Evolutionary conservation across 2,888 invertebrate species (phyloP).

Genomic region (Hyles lineata): DNA sequence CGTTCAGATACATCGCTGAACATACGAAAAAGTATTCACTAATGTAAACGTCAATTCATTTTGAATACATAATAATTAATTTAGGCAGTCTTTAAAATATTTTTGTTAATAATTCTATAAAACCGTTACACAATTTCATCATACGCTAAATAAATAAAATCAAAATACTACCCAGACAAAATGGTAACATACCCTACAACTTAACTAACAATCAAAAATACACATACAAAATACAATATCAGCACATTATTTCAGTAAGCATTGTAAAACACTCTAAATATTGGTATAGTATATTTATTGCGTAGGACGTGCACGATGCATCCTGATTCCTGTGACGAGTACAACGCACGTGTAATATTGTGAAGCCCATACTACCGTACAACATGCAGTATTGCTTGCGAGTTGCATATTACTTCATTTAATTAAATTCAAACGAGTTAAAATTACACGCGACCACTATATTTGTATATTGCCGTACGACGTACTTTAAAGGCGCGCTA

Average conservation of each 20-base stretch:
- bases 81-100: constrained; percentile 83
- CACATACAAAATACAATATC: constrained; percentile 75
- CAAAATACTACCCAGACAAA: constrained; percentile 62
- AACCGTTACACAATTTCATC: constrained; percentile 71
- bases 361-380: constrained; percentile 58
- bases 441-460: neutral
- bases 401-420: constrained; percentile 41
- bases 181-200: constrained; percentile 79
- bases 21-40: constrained; percentile 47
- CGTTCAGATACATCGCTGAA: constrained; percentile 23
- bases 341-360: constrained; percentile 60
- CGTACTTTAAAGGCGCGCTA: constrained; percentile 13
- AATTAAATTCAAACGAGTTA: constrained; percentile 38
- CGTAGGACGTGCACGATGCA: constrained; percentile 57
- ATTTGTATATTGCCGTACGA: constrained; percentile 5
- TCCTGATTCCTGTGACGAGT: constrained; percentile 56
- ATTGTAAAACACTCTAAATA: constrained; percentile 82
- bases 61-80: constrained; percentile 72
- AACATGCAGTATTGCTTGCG: constrained; percentile 43
- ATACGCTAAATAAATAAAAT: constrained; percentile 77
- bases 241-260: constrained; percentile 77
- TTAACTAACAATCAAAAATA: constrained; percentile 70
- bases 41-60: constrained; percentile 67
- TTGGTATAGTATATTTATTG: constrained; percentile 83
- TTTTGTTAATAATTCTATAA: constrained; percentile 74